Evolutionary conservation across 2,797 vertebrate genomes (phyloP).

Genomic region (Okamejei kenojei): DNA sequence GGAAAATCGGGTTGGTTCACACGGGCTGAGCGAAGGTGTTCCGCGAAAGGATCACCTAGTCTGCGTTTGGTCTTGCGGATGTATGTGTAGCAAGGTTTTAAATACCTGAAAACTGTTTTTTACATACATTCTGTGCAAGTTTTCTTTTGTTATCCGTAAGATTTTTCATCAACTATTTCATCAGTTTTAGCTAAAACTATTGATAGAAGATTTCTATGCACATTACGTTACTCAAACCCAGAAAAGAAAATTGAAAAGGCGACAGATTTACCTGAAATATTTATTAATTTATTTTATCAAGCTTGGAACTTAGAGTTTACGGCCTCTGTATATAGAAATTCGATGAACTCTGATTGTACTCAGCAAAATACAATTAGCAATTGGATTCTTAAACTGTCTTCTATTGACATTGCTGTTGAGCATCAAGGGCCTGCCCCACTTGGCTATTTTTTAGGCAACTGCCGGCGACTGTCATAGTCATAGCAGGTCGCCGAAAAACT

Average conservation of each 20-base stretch:
- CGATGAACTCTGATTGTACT: not conserved
- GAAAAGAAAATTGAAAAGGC: not conserved
- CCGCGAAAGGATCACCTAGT: too few relatives aligned
- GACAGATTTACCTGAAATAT: not conserved
- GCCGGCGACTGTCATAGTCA: too few relatives aligned
- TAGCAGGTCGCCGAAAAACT: too few relatives aligned
- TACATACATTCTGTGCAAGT: not conserved
- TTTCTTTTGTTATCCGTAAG: not conserved
- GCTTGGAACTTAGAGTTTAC: not conserved
- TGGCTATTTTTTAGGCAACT: too few relatives aligned
- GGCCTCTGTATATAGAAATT: not conserved
- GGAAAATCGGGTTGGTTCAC: too few relatives aligned
- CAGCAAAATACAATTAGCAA: not conserved
- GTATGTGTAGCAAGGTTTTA: not conserved
- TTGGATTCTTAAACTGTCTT: not conserved
- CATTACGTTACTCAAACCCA: not conserved
- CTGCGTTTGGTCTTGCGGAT: too few relatives aligned
- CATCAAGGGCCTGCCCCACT: too few relatives aligned
- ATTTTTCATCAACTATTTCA: not conserved
- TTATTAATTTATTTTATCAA: not conserved
- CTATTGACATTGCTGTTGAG: not conserved
- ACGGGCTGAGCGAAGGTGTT: too few relatives aligned
- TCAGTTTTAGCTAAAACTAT: not conserved
- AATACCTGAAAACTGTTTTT: not conserved
- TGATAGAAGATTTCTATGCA: not conserved